Percentiles rank a stretch among this genome's conserved stretches.
phyloP scores from a whole-genome alignment of 2,113 vertebrate genomes.

The Scomber japonicus region DNA sequence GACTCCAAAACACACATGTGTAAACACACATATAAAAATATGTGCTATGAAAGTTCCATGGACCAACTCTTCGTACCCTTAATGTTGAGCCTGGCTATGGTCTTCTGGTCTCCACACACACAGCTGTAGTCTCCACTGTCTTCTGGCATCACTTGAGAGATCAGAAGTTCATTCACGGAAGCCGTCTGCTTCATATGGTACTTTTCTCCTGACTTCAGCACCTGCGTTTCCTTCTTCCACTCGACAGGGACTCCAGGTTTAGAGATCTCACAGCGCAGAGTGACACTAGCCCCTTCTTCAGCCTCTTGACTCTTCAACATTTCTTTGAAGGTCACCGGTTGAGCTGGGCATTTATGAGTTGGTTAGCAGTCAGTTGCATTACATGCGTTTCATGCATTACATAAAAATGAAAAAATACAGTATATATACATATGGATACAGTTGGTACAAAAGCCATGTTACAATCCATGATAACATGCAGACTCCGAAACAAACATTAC shows the following conservation, averaged over 20 bases:
- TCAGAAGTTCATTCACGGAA: constrained; percentile 71
- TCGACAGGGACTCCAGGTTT: constrained; percentile 82
- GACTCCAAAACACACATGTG: too few species aligned
- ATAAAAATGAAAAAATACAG: not conserved
- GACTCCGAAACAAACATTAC: too few species aligned
- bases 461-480: too few species aligned
- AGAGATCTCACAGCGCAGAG: constrained; percentile 85
- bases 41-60: too few species aligned
- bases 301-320: constrained; percentile 82
- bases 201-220: constrained; percentile 82
- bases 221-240: constrained; percentile 81
- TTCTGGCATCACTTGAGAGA: constrained; percentile 42
- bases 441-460: too few species aligned
- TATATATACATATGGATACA: not conserved
- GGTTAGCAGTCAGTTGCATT: constrained; percentile 46
- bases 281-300: constrained; percentile 81
- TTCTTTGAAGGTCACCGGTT: constrained; percentile 54
- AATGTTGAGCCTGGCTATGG: constrained; percentile 77
- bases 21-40: too few species aligned
- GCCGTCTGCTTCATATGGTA: constrained; percentile 80
- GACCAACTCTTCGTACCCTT: constrained; percentile 28
- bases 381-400: not conserved
- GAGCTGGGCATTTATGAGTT: constrained; percentile 26
- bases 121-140: constrained; percentile 84
- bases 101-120: constrained; percentile 79